Evolutionary conservation across 2,888 invertebrate genomes (phyloP).

Genomic region (Leptogaster cylindrica): DNA sequence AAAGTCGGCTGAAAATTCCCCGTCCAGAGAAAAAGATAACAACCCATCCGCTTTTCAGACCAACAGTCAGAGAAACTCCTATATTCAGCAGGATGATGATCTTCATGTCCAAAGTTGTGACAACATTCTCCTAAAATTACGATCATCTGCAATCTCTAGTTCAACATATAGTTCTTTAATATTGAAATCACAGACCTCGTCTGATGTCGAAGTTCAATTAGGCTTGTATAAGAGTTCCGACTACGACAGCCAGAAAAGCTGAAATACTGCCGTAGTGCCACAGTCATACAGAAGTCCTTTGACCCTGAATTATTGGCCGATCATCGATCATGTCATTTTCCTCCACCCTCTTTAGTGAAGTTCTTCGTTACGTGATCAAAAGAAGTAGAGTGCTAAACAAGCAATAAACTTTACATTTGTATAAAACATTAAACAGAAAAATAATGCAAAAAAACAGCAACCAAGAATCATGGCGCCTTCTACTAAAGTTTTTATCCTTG

Average conservation of each 20-base stretch:
- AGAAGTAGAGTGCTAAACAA: conserved; percentile 23
- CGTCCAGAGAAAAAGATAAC: conserved; percentile 47
- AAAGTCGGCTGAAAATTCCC: conserved; percentile 54
- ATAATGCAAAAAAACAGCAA: too few relatives aligned
- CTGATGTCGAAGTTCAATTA: conserved; percentile 49
- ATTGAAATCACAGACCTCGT: conserved; percentile 53
- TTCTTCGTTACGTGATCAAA: conserved; percentile 8
- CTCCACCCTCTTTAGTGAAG: neutral
- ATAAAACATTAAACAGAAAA: conserved; percentile 7
- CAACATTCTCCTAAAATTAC: conserved; percentile 52
- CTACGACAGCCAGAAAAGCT: conserved; percentile 2
- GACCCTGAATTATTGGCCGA: neutral
- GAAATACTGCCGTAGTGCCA: neutral
- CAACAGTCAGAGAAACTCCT: conserved; percentile 35
- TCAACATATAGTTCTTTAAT: conserved; percentile 54
- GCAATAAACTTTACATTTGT: conserved; percentile 30
- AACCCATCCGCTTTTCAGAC: neutral
- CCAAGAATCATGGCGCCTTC: conserved; percentile 17
- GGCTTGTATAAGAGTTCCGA: conserved; percentile 47
- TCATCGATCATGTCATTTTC: conserved; percentile 3
- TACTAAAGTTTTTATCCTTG: conserved; percentile 28
- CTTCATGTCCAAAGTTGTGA: conserved; percentile 53
- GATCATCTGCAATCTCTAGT: conserved; percentile 48
- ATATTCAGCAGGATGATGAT: conserved; percentile 45
- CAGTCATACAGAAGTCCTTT: neutral